Evolutionary conservation across 2,113 vertebrate genomes (phyloP).

Genomic region (Lepidothrix coronata): DNA sequence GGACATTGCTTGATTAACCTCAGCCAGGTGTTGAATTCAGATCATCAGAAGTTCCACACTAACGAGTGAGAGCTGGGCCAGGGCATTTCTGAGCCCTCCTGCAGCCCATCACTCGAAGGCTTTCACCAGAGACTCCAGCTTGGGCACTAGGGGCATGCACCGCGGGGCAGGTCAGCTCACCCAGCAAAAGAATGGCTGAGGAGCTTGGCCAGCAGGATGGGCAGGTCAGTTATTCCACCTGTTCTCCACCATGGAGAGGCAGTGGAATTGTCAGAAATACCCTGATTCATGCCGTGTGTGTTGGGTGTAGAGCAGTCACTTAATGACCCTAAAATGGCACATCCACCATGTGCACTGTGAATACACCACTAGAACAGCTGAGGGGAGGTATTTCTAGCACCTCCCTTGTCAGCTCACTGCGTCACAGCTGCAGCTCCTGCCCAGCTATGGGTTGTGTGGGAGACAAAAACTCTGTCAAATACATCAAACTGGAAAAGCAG

Average conservation of each 20-base stretch:
- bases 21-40: background rate
- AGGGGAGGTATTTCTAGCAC: background rate
- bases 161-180: background rate
- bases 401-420: rapidly evolving
- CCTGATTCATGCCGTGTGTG: rapidly evolving
- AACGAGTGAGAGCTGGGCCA: rapidly evolving
- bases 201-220: rapidly evolving
- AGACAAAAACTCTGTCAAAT: background rate
- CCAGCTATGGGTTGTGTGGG: background rate
- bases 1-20: background rate
- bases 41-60: background rate
- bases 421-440: background rate
- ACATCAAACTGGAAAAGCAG: background rate
- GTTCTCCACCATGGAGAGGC: background rate
- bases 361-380: background rate
- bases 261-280: rapidly evolving
- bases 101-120: background rate
- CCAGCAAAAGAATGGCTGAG: background rate
- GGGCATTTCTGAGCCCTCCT: rapidly evolving
- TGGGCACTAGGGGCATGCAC: rapidly evolving
- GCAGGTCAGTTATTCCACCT: background rate
- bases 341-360: background rate
- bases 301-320: too few relatives aligned
- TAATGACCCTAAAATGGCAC: background rate
- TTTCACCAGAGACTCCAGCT: background rate